Conservation (phyloP, 1,140 invertebrate genomes). For the Dysdera silvatica region DNA sequence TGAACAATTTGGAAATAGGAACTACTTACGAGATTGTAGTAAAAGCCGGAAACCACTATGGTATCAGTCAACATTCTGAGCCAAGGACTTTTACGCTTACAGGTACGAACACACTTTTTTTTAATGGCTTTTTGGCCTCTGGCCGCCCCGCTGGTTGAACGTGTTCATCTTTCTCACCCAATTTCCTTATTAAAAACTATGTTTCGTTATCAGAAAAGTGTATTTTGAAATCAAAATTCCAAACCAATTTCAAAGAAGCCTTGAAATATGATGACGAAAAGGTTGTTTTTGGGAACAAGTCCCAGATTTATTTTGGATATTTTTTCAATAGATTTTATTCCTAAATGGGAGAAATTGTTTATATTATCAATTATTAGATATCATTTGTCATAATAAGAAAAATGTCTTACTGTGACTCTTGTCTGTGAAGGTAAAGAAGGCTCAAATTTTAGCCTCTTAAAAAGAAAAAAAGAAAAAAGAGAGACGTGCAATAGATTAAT, state of each 20-base stretch:
- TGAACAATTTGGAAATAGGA: constrained; percentile 60
- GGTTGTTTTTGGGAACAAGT: too few relatives aligned
- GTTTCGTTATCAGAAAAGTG: constrained; percentile 10
- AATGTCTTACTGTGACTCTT: too few relatives aligned
- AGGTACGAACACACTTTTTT: constrained; percentile 39
- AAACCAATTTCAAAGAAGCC: not conserved
- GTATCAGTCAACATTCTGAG: constrained; percentile 62
- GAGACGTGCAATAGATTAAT: too few relatives aligned
- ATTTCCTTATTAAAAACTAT: not conserved
- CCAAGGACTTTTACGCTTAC: constrained; percentile 61
- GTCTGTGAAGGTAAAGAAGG: too few relatives aligned
- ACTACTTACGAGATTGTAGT: constrained; percentile 67
- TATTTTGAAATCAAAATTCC: not conserved
- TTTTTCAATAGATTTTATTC: too few relatives aligned
- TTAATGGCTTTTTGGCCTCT: not conserved
- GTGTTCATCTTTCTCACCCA: not conserved
- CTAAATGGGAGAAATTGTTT: too few relatives aligned
- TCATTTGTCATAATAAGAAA: too few relatives aligned
- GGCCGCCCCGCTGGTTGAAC: not conserved
- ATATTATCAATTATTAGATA: too few relatives aligned
- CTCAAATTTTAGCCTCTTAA: too few relatives aligned
- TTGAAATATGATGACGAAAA: too few relatives aligned
- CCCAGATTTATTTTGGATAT: too few relatives aligned
- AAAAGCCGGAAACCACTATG: constrained; percentile 69
- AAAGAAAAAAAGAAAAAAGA: too few relatives aligned